Evolutionary conservation across 2,113 vertebrate species (phyloP), one percentile per base, ranked within the genome.

Genomic region (Merops nubicus): DNA sequence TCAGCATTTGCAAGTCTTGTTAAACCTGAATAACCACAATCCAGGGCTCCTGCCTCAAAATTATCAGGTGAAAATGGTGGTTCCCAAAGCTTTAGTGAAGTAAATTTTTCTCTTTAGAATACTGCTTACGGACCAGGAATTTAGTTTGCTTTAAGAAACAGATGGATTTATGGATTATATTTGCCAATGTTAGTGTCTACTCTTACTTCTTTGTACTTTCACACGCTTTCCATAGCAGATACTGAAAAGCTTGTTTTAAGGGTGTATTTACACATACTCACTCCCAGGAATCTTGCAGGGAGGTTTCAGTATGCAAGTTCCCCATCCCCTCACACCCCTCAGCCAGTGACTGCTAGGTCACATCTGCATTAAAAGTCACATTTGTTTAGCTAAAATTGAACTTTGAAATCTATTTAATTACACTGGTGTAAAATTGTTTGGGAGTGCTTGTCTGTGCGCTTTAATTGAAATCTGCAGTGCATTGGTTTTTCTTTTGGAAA

Each of bases 21-120:
- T 72, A 79, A 95, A 96, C 95, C 84, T 88, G 96, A 95, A 85
- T 78, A 91, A 94, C 95, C n/a, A 40, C 95, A 97, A 96, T 95
- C 89, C 72, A 9, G 51, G 59, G 53, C 76, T 77, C 63, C 62
- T 34, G 69, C 69, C 91, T 79, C 51, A 85, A 45, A 87, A 92
- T 31, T 50, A 28, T 2, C 8, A 59, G 50, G 72, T 21, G 45
- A 91, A 92, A 88, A 93, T 0, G 15, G 33, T 51, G 40, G 28
- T 36, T 93, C 83, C 73, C 86, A 93, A 95, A 89, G 81, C 69
- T 60, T 33, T 18, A 53, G 17, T 34, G 76, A 48, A 86, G 38
- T 56, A 31, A 77, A 38, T 25, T 36, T 78, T 11, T 67, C 51
- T 88, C 36, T 81, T 81, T 14, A 67, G 60, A 80, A 60, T 23